Evolutionary conservation across 2,888 invertebrate species (phyloP).

Genomic region (Synergus umbraculus): DNA sequence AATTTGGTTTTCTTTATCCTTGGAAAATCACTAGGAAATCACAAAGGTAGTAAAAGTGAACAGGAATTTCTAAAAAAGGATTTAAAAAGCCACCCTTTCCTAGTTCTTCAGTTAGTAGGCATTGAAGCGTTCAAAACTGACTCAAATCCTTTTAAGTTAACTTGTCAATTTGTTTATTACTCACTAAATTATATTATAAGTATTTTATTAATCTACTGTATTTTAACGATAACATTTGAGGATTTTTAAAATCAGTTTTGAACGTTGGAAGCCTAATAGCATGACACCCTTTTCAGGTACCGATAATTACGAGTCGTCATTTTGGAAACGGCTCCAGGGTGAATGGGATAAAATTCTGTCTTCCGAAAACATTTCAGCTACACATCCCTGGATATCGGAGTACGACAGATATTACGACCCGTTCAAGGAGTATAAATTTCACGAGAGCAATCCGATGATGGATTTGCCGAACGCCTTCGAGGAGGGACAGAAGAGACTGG

Average conservation of each 20-base stretch:
- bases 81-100: not conserved
- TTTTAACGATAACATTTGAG: not conserved
- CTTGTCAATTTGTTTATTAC: not conserved
- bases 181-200: not conserved
- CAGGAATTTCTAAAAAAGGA: not conserved
- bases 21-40: too few species aligned
- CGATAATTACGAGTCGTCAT: slow-evolving; percentile 77
- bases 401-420: slow-evolving; percentile 82
- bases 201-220: not conserved
- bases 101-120: not conserved
- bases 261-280: not conserved
- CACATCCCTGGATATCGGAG: slow-evolving; percentile 86
- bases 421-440: slow-evolving; percentile 87
- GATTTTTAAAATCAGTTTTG: not conserved
- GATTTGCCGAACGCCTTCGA: slow-evolving; percentile 88
- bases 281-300: slow-evolving; percentile 67
- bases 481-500: slow-evolving; percentile 90
- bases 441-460: slow-evolving; percentile 91
- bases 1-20: too few species aligned
- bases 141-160: not conserved
- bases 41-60: not conserved
- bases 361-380: slow-evolving; percentile 77
- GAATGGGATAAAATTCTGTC: slow-evolving; percentile 89
- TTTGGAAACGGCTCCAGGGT: slow-evolving; percentile 83
- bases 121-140: not conserved